Evolutionary conservation across 1,140 invertebrate species (phyloP), one percentile per base, ranked within the genome.

Genomic region (Daktulosphaira vitifoliae): DNA sequence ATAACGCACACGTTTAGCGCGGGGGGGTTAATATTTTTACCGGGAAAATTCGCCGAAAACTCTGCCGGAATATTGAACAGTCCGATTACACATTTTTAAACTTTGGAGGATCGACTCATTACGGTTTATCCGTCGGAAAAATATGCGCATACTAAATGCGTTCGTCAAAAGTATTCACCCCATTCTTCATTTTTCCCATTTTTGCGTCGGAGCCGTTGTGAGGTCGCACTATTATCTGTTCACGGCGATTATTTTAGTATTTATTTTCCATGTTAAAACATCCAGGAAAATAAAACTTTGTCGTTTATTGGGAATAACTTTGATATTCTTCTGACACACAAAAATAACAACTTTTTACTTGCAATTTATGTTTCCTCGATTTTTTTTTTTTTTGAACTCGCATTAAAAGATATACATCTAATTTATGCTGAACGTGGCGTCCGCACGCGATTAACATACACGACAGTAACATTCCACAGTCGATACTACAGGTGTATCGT

Each of bases 51-150:
- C 25, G 5, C 22, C 39, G 22, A 46, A 46, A 46, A 26, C 54
- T 62, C 39, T 38, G 23, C 26, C 42, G 37, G 54, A 62, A 62
- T 62, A 62, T 62, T 62, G 54, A 62, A 25, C 54, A 62, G 54
- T 62, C 54, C 54, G 54, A 62, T 62, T 62, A 62, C 39, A 62
- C 46, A 62, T 62, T 62, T 39, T 62, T 62, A 46, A 62, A 62
- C 39, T 62, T 62, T 62, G 44, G 42, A n/a, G 54, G 54, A 62
- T 62, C 46, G 9, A 2, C 39, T 39, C 39, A 46, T 62, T 46
- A 59, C 42, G 44, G 11, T 46, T 29, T 62, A 62, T 62, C 42
- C 54, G 22, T 33, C 16, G 16, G 16, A 62, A 62, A 44, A 44
- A 62, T 62, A 62, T 62, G 54, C 25, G 39, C 54, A 62, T 62